Base-by-base conservation (phyloP, 1,140 invertebrate species). In the Goniozus legneri region DNA sequence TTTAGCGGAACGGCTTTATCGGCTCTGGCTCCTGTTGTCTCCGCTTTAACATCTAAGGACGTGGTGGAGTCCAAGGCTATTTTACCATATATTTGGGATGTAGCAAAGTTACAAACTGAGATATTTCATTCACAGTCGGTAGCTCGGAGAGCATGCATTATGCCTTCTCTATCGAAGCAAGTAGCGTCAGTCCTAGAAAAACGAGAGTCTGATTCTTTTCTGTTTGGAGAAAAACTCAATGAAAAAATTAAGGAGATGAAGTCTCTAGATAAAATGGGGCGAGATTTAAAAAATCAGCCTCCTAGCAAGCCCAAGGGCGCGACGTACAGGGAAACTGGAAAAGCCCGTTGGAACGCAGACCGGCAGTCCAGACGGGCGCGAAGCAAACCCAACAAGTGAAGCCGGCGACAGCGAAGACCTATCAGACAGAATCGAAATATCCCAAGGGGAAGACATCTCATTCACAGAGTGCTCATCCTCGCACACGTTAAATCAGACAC, bases 91-190 rank as follows among this genome's bases (percentile, higher is more conserved):
- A 37, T 27, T 36, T 18, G 33, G 3, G 34, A 45, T 12, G 33
- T 13, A 13, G 34, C 20, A 20, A 36, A 22, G 30, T 15, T 48
- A 2, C 36, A 41, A n/a, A 36, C 46, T n/a, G 46, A 48, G 13
- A 15, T 48, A 3, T 32, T 41, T 15, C 39, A 48, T n/a, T 35
- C 32, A 10, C 27, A 41, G 12, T 48, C 46, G 21, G 27, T 19
- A 3, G 36, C 46, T 3, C 14, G 46, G 22, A n/a, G 46, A 6
- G 24, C 40, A 22, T 48, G 16, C 13, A 48, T 48, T 14, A 41
- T 16, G 1, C 46, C 46, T 8, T 30, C 13, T n/a, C n/a, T 15
- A 15, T 48, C 14, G 42, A 48, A 3, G 13, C 39, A 1, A 30
- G 34, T 7, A 8, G 40, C 15, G 42, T 41, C 40, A 16, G 22